Evolutionary conservation across 2,888 invertebrate genomes (phyloP).

Genomic region (Drosophila borborema): DNA sequence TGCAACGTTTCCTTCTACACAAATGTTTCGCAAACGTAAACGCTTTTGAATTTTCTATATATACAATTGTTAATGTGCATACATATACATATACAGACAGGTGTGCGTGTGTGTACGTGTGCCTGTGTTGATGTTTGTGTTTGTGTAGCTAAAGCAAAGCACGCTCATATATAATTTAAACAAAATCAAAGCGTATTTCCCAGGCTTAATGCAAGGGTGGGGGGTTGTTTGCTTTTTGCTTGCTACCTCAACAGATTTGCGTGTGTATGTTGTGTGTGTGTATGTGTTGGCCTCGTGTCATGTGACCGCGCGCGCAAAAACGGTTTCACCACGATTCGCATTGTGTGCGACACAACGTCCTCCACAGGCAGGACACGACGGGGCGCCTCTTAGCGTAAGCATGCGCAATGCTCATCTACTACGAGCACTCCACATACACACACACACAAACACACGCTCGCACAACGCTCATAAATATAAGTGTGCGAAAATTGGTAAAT

Average conservation of each 20-base stretch:
- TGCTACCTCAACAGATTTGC: slow-evolving; percentile 77
- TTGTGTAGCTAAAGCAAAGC: slow-evolving; percentile 11
- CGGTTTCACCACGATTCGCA: slow-evolving; percentile 55
- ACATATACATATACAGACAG: background rate
- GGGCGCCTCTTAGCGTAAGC: slow-evolving; percentile 70
- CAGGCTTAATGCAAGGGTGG: background rate
- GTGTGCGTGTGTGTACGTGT: slow-evolving; percentile 21
- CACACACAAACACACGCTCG: background rate
- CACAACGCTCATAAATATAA: slow-evolving; percentile 1
- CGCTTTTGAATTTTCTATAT: slow-evolving; percentile 36
- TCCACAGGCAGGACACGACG: slow-evolving; percentile 42
- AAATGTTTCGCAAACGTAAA: slow-evolving; percentile 56
- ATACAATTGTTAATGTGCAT: background rate
- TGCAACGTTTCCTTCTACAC: slow-evolving; percentile 54
- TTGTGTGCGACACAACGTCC: slow-evolving; percentile 46
- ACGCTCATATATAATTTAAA: slow-evolving; percentile 42
- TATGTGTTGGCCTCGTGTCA: slow-evolving; percentile 62
- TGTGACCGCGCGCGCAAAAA: slow-evolving; percentile 80
- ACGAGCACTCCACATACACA: slow-evolving; percentile 29
- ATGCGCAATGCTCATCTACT: slow-evolving; percentile 63
- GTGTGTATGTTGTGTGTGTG: slow-evolving; percentile 42
- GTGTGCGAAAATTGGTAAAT: slow-evolving; percentile 25
- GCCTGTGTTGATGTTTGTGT: slow-evolving; percentile 2
- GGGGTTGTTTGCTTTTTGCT: slow-evolving; percentile 55
- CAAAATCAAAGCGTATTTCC: slow-evolving; percentile 35